Evolutionary conservation across 35 echinoderm and acorn worm genomes (phyloP).

Genomic region (Ophioderma brevispina): DNA sequence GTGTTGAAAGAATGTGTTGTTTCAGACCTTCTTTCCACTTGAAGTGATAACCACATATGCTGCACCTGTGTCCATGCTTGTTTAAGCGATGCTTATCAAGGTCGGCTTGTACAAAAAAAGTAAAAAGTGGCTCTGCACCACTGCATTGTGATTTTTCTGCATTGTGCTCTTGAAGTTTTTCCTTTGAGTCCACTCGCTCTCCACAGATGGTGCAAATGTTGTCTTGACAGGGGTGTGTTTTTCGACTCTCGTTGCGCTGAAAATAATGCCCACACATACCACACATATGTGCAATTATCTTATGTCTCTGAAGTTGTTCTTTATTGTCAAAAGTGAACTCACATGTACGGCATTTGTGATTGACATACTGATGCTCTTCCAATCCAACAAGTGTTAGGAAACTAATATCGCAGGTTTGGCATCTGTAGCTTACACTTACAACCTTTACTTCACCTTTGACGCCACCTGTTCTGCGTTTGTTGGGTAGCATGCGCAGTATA

Average conservation of each 20-base stretch:
- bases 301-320: neutral
- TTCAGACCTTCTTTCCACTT: neutral
- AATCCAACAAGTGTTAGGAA: neutral
- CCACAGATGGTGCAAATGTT: neutral
- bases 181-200: neutral
- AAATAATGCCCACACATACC: neutral
- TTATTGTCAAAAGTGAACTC: constrained; percentile 4
- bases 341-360: neutral
- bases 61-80: neutral
- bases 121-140: neutral
- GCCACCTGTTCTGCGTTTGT: neutral
- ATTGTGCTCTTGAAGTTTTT: neutral
- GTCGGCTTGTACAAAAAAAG: neutral
- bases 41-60: neutral
- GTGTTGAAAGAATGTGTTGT: neutral
- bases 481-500: neutral
- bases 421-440: neutral
- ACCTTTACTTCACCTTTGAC: neutral
- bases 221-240: neutral
- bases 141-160: neutral
- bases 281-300: neutral
- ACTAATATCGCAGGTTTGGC: neutral
- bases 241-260: neutral
- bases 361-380: neutral
- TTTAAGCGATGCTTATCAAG: neutral